Evolutionary conservation across 2,888 invertebrate genomes (phyloP).

Genomic region (Eudasyphora cyanicolor): DNA sequence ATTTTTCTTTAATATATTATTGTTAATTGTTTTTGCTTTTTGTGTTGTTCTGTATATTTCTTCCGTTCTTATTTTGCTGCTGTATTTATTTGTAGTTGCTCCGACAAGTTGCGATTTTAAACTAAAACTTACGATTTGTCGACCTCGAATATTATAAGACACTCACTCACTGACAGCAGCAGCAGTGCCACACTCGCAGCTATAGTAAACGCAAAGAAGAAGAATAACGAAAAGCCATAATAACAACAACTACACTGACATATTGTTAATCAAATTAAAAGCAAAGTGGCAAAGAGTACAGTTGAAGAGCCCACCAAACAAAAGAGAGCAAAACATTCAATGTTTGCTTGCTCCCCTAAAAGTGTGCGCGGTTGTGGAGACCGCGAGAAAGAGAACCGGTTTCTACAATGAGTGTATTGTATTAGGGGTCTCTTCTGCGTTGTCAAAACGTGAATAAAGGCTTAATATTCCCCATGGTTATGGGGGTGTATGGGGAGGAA

Average conservation of each 20-base stretch:
- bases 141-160: constrained; percentile 70
- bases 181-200: neutral
- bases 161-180: constrained; percentile 13
- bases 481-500: neutral
- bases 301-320: neutral
- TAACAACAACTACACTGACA: constrained; percentile 34
- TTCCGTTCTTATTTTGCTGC: constrained; percentile 6
- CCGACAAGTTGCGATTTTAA: constrained; percentile 75
- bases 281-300: neutral
- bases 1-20: constrained; percentile 31
- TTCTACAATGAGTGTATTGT: no score
- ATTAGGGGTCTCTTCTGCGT: neutral
- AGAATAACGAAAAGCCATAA: constrained; percentile 34
- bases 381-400: no score
- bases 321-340: neutral
- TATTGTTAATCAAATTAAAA: constrained; percentile 73
- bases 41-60: constrained; percentile 15
- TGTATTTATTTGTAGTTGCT: constrained; percentile 67
- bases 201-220: constrained; percentile 24
- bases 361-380: neutral
- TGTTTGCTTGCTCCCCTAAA: neutral
- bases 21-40: constrained; percentile 37
- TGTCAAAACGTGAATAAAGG: neutral
- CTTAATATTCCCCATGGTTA: neutral
- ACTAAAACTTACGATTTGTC: constrained; percentile 72